Evolutionary conservation across 1,140 invertebrate species (phyloP).

Genomic region (Papilio glaucus): DNA sequence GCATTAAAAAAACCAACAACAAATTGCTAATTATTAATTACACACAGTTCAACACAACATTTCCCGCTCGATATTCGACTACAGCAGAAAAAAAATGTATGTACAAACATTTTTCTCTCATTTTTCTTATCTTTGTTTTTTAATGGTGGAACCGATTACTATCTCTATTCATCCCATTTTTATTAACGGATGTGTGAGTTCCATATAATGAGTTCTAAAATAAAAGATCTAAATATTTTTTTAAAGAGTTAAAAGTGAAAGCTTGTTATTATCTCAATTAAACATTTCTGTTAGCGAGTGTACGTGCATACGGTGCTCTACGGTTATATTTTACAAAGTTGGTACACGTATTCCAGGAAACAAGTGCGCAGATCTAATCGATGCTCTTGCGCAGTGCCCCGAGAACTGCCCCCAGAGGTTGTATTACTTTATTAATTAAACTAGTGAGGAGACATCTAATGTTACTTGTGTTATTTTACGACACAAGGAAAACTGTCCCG

Average conservation of each 20-base stretch:
- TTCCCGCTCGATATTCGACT: too few species aligned
- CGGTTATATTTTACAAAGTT: conserved; percentile 33
- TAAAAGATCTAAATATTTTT: background rate
- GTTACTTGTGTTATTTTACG: conserved; percentile 23
- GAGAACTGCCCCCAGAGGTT: conserved; percentile 36
- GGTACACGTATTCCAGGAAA: conserved; percentile 44
- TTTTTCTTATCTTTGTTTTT: too few species aligned
- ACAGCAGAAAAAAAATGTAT: too few species aligned
- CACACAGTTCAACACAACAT: too few species aligned
- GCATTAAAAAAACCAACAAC: too few species aligned
- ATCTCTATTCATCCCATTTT: too few species aligned
- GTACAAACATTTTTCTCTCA: too few species aligned
- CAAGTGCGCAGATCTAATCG: conserved; percentile 43
- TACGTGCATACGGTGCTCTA: conserved; percentile 48
- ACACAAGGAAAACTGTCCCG: conserved; percentile 16
- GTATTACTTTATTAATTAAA: conserved; percentile 62
- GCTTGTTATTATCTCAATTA: background rate
- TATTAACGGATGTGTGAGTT: too few species aligned
- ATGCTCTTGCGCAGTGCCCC: conserved; percentile 32
- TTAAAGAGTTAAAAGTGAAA: background rate
- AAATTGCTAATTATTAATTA: too few species aligned
- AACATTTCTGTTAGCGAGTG: conserved; percentile 30
- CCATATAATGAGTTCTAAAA: too few species aligned
- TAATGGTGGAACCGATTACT: too few species aligned
- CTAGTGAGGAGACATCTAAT: conserved; percentile 44